Evolutionary conservation across 2,113 vertebrate species (phyloP), one percentile per base, ranked within the genome.

Genomic region (Lagopus muta): DNA sequence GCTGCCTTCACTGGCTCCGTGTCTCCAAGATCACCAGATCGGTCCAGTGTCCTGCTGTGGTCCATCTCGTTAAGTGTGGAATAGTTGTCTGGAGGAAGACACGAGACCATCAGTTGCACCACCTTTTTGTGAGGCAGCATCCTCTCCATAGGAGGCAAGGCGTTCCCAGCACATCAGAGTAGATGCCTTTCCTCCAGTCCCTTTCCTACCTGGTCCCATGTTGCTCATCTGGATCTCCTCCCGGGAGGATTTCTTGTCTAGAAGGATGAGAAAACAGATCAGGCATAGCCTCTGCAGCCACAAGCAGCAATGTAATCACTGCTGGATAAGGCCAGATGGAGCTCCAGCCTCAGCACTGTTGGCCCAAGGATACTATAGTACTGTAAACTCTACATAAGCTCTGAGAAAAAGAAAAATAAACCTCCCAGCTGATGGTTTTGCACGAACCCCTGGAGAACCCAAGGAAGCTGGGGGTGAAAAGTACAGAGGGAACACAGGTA

Each of bases 191-290:
- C 18, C 13, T 9, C 55, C 45, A 42, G 22, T 13, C 65, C 32
- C 38, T 86, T 86, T 96, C 97, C 96, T 97, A 98, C 99, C 99
- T 98, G 99, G 98, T 98, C 99, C 99, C 96, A 99, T 95, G 96
- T 97, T 99, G 96, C 99, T 99, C 98, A 99, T 98, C 86, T 99
- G 99, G 97, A 99, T 99, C 98, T 99, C 99, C 86, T 99, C 99
- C 95, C 98, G 98, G 70, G 98, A 99, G 77, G 98, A 96, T 97
- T 94, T 98, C 98, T 91, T 98, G 85, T 98, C 99, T 99, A 87
- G 8, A 83, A 17, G 96, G 62, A 93, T 45, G 4, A 93, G 73
- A 97, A 81, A 94, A 74, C 48, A 78, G 72, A 25, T 98, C 77
- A 97, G 92, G 89, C 72, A 64, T 16, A 52, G 79, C 13, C 30